Evolutionary conservation across 2,113 vertebrate genomes (phyloP).

Genomic region (Chionodraco myersi): DNA sequence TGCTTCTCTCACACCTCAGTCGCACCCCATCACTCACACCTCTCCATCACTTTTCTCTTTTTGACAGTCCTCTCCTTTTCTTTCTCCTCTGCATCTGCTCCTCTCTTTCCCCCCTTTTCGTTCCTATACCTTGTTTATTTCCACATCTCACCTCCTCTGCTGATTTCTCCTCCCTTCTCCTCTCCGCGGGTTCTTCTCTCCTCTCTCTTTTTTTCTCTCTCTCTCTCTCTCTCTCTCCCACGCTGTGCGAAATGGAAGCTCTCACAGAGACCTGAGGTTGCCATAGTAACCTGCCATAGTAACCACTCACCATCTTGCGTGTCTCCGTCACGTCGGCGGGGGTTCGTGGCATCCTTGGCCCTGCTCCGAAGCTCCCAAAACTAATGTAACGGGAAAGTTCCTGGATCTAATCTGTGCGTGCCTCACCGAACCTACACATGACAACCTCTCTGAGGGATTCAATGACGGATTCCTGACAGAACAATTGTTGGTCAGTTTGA

Average conservation of each 20-base stretch:
- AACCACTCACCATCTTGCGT: conserved; percentile 82
- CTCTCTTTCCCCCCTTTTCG: neutral
- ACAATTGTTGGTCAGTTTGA: neutral
- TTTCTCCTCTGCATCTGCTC: neutral
- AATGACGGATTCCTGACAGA: conserved; percentile 5
- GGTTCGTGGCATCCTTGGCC: conserved; percentile 67
- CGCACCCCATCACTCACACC: conserved; percentile 62
- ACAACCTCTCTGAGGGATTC: neutral
- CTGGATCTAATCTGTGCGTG: neutral
- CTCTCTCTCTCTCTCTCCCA: conserved; percentile 75
- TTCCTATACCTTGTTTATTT: conserved; percentile 54
- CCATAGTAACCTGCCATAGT: conserved; percentile 83
- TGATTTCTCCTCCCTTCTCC: conserved; percentile 58
- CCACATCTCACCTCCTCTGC: conserved; percentile 68
- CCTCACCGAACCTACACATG: conserved; percentile 14
- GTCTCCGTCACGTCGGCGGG: conserved; percentile 68
- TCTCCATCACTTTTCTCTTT: conserved; percentile 40
- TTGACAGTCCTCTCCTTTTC: conserved; percentile 17
- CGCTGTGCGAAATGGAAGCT: conserved; percentile 82
- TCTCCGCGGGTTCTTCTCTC: conserved; percentile 67
- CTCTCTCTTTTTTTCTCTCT: conserved; percentile 55
- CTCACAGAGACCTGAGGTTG: conserved; percentile 80
- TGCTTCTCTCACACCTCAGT: conserved; percentile 47
- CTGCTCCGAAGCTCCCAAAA: conserved; percentile 61
- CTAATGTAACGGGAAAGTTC: conserved; percentile 15